Evolutionary conservation across 2,797 vertebrate species (phyloP), one percentile per base, ranked within the genome.

Genomic region (Urophycis tenuis): DNA sequence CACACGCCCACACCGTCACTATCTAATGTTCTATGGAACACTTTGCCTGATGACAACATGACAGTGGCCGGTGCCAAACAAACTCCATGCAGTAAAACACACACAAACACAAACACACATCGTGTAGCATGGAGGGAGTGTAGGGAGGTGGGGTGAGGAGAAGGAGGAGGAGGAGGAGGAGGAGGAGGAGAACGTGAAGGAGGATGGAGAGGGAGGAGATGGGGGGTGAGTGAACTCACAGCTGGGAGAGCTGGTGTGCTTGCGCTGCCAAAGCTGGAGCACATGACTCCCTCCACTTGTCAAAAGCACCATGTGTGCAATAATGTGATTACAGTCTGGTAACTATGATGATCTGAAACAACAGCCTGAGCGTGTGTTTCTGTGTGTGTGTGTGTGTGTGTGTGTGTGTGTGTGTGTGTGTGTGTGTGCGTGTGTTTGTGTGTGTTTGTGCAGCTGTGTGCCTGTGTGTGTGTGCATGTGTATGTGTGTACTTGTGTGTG

Each of bases 281-380:
- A 96, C 95, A 96, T 96, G 95, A 95, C 94, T 94, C 95, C 92
- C 90, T 92, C 89, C 90, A 91, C 91, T 92, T 96, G 94, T 93
- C 95, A 90, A 95, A 95, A 95, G 95, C 95, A 95, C 95, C 95
- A 95, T 95, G 94, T 96, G 95, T 93, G 93, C 95, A 95, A 95
- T 96, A 96, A 96, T 96, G 95, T 96, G 95, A 96, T 96, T 96
- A 96, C 94, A 95, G 95, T 94, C 95, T 95, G 95, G 95, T 95
- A 95, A 39, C 94, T 96, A 95, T 97, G 96, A 96, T 95, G 95
- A 96, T 96, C 96, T 96, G 95, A 95, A 96, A 95, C 95, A 96
- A 96, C 94, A 94, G 95, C 94, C 94, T 96, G 94, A 85, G 75
- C 79, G 60, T 80, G 36, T 31, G 60, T 49, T n/a, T 74, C 39